A percentile compares a stretch with the other conserved stretches of the same genome.
Evolutionary conservation across 2,113 vertebrate genomes (phyloP).

Genomic region (Aythya baeri): DNA sequence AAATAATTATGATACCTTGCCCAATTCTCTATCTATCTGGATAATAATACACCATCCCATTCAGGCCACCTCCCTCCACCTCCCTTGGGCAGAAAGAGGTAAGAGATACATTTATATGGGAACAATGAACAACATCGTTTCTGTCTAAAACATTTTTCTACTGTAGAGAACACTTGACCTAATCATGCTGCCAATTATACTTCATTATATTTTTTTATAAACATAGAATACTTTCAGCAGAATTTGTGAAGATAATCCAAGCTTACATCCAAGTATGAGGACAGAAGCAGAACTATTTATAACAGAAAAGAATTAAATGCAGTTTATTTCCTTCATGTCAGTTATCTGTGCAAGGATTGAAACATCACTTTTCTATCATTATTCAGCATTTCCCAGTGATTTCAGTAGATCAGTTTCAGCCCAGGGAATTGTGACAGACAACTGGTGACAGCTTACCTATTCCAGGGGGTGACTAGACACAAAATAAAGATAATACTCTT

Average conservation of each 20-base stretch:
- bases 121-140: background rate
- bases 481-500: background rate
- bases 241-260: background rate
- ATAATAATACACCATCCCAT: background rate
- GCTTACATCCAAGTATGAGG: background rate
- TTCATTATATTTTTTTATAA: background rate
- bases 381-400: background rate
- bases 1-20: background rate
- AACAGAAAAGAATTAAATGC: background rate
- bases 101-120: background rate
- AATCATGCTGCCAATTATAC: background rate
- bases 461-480: background rate
- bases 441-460: fast-evolving
- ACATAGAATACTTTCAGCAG: background rate
- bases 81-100: background rate
- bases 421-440: background rate
- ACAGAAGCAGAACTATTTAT: background rate
- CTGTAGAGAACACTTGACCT: background rate
- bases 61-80: background rate
- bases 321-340: background rate
- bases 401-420: background rate
- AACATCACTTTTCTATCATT: background rate
- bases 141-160: background rate
- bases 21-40: background rate
- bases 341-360: background rate